Conservation (phyloP, 2,797 vertebrate species). For the Propithecus perrieri region DNA sequence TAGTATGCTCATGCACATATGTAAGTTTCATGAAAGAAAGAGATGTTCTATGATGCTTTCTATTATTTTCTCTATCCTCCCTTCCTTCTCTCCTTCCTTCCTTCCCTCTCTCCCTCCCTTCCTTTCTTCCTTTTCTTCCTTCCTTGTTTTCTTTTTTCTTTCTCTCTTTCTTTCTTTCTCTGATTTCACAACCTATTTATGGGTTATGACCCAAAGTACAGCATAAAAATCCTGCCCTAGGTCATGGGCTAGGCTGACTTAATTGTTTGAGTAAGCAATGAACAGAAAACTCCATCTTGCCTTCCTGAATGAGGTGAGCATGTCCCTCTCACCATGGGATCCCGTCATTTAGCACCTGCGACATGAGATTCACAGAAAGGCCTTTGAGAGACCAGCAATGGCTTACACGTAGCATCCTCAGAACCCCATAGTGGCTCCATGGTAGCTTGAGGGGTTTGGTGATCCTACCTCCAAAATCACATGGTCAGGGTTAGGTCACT, state of each 20-base stretch:
- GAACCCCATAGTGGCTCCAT: background rate
- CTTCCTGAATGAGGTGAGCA: background rate
- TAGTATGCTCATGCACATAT: background rate
- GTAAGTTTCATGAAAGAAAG: conserved; percentile 4
- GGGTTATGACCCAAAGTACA: background rate
- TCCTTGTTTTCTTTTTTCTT: background rate
- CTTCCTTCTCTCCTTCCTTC: background rate
- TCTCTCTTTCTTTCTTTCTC: background rate
- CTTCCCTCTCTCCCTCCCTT: too few relatives aligned
- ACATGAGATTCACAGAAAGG: background rate
- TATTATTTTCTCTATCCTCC: background rate
- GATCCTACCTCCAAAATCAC: background rate
- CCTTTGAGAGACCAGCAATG: background rate
- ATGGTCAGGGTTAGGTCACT: background rate
- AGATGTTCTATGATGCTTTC: background rate
- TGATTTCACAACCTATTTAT: background rate
- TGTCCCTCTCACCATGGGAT: background rate
- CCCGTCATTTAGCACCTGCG: background rate
- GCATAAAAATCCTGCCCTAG: background rate
- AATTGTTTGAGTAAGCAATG: background rate
- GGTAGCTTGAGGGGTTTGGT: background rate
- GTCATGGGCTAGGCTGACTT: background rate
- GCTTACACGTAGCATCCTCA: background rate
- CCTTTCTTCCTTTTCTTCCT: too few relatives aligned
- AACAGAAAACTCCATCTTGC: background rate